phyloP scores from a whole-genome alignment of 2,797 vertebrate genomes.

The Lepilemur ruficaudatus region DNA sequence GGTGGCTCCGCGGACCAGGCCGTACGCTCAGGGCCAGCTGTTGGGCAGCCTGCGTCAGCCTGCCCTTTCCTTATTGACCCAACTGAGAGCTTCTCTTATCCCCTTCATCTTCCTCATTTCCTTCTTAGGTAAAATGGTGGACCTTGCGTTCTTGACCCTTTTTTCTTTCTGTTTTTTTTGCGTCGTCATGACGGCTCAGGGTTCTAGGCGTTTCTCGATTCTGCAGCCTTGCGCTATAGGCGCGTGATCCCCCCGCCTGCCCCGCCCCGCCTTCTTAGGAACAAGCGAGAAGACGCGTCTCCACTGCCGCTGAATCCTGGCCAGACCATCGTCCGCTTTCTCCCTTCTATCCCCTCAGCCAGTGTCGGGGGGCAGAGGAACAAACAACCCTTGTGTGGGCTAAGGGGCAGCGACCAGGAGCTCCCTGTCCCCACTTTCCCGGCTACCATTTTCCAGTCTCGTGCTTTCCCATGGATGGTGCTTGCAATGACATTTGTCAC shows the following conservation, averaged over 20 bases:
- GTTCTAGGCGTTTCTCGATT: slow-evolving; percentile 37
- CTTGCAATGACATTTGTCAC: background rate
- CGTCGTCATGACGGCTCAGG: background rate
- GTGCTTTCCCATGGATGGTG: background rate
- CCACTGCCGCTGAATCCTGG: background rate
- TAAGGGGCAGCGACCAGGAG: background rate
- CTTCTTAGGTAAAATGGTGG: background rate
- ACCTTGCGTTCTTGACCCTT: background rate
- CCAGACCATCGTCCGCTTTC: background rate
- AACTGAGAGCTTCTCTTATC: background rate
- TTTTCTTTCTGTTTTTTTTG: background rate
- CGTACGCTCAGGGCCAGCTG: background rate
- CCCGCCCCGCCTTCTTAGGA: background rate
- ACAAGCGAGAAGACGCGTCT: background rate
- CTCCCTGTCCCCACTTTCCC: background rate
- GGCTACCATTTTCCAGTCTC: background rate
- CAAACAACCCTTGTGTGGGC: background rate
- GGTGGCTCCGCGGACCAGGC: fast-evolving
- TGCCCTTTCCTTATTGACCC: background rate
- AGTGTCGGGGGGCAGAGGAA: background rate
- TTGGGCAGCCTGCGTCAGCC: background rate
- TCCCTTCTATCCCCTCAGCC: background rate
- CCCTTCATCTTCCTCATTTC: background rate
- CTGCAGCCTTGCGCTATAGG: slow-evolving; percentile 8
- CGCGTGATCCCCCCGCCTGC: slow-evolving; percentile 18